Evolutionary conservation across 2,888 invertebrate species (phyloP).

Genomic region (Dyspetes luteomarginatus): DNA sequence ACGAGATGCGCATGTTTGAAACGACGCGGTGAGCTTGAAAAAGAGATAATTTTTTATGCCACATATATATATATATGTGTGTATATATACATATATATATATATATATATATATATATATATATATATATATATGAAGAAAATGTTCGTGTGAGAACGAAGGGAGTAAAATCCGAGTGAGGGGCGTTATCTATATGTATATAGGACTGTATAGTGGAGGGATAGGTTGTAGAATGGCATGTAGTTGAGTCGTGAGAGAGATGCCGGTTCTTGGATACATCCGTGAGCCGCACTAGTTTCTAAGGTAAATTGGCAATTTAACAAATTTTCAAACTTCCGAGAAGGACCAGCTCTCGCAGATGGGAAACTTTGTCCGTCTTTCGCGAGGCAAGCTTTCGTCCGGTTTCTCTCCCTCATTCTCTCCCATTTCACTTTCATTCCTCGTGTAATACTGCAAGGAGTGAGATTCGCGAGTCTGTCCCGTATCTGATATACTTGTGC

Average conservation of each 20-base stretch:
- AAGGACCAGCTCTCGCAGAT: constrained; percentile 61
- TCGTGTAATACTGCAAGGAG: constrained; percentile 1
- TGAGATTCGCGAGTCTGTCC: constrained; percentile 5
- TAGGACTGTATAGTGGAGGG: constrained; percentile 22
- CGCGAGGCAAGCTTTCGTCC: constrained; percentile 63
- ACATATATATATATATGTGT: not conserved
- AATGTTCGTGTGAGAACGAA: not conserved
- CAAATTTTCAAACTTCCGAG: constrained; percentile 81
- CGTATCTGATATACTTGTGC: constrained; percentile 2
- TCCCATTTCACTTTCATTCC: not conserved
- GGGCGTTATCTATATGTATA: not conserved
- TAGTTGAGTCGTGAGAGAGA: constrained; percentile 22
- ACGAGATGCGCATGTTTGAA: not conserved
- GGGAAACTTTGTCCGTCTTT: constrained; percentile 72
- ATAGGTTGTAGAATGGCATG: constrained; percentile 6
- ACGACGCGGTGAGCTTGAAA: not conserved
- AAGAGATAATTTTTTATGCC: too few species aligned
- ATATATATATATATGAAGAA: not conserved
- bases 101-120: not conserved
- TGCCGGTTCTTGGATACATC: constrained; percentile 50
- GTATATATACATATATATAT: not conserved
- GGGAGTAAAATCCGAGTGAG: constrained; percentile 10
- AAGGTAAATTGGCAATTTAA: constrained; percentile 83
- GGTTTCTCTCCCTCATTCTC: constrained; percentile 1
- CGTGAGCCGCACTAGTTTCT: constrained; percentile 73